Conservation (phyloP, 2,797 vertebrate species). For the Glyptemys insculpta region DNA sequence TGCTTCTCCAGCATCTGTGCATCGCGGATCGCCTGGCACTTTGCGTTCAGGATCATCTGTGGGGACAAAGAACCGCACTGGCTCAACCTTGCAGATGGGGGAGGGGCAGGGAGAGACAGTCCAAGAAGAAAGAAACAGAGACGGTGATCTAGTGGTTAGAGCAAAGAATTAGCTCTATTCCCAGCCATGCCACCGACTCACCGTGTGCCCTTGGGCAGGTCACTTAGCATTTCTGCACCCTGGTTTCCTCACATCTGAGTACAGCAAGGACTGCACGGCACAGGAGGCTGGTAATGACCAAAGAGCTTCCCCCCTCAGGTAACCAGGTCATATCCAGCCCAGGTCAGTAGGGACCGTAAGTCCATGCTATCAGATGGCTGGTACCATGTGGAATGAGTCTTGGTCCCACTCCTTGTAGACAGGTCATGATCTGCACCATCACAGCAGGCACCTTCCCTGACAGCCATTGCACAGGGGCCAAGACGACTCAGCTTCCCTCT, state of each 20-base stretch:
- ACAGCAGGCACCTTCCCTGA: neutral
- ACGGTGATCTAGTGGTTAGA: accelerated
- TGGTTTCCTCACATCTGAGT: neutral
- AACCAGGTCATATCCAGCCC: neutral
- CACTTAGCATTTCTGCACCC: neutral
- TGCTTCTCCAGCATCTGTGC: slow-evolving; percentile 90
- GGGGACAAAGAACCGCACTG: neutral
- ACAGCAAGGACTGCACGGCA: neutral
- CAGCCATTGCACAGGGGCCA: neutral
- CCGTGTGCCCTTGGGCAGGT: neutral
- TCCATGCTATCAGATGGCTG: neutral
- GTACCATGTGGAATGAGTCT: neutral
- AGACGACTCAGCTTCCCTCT: neutral
- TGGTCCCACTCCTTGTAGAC: neutral
- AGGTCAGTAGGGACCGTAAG: neutral
- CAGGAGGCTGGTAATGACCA: no score
- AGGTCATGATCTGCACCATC: neutral
- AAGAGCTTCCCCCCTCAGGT: no score
- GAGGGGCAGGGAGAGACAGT: neutral
- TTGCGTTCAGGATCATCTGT: slow-evolving; percentile 88
- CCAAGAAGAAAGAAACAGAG: neutral
- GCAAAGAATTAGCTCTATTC: neutral
- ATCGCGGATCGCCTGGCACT: slow-evolving; percentile 90
- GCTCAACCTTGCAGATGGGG: accelerated
- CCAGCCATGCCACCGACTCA: neutral